Percentiles rank a stretch among this genome's conserved stretches.
phyloP scores from a whole-genome alignment of 1,140 invertebrate species.

The Drosophila tani region DNA sequence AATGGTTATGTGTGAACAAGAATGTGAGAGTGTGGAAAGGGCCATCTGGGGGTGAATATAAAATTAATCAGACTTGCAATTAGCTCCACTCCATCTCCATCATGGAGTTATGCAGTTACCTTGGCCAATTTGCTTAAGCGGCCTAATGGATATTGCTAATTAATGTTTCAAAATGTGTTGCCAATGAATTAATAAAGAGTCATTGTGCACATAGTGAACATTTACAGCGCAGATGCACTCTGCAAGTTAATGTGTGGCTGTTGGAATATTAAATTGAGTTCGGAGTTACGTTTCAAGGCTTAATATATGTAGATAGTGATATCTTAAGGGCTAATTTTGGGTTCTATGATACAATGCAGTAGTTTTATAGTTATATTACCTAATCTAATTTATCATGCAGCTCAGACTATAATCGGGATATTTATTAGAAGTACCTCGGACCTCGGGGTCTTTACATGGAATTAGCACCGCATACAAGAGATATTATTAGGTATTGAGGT shows the following conservation, averaged over 20 bases:
- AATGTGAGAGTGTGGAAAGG: not conserved
- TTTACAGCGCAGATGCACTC: not conserved
- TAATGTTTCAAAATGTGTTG: conserved; percentile 11
- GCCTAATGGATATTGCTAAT: conserved; percentile 30
- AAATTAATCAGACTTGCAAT: conserved; percentile 35
- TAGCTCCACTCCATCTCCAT: not conserved
- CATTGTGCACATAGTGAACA: not conserved
- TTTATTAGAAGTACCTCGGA: too few relatives aligned
- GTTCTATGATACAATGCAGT: not conserved
- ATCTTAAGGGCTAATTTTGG: not conserved
- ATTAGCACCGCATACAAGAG: too few relatives aligned
- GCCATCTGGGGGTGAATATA: not conserved
- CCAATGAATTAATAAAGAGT: conserved; percentile 18
- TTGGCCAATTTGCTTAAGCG: conserved; percentile 23
- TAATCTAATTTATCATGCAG: not conserved
- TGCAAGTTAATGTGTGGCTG: not conserved
- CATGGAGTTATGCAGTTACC: conserved; percentile 1
- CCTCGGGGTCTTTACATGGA: too few relatives aligned
- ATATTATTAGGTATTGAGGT: not conserved
- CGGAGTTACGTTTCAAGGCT: not conserved
- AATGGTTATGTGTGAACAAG: not conserved
- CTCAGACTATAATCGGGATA: not conserved
- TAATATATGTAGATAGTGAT: not conserved
- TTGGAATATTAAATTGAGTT: conserved; percentile 10
- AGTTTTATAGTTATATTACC: not conserved